These are phyloP conservation scores for Scrobipalpa costella DNA, from an alignment of 2,888 invertebrate genomes.

Conservation along the genomic window DNA sequence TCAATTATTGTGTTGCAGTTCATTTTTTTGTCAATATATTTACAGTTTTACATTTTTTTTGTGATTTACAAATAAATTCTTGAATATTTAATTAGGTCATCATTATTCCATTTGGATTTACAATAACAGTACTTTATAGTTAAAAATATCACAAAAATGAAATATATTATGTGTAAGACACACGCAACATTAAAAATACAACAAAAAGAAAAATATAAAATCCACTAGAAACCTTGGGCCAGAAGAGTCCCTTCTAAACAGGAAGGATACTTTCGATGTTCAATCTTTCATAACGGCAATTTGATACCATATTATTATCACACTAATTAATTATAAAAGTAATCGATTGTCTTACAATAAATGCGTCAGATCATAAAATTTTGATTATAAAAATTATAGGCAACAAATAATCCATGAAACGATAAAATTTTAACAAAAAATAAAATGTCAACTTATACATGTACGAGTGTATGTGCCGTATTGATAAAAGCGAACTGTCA, in stretches of 20 bases:
- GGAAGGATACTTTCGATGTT: constrained; percentile 83
- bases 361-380: constrained; percentile 82
- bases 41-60: constrained; percentile 82
- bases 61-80: constrained; percentile 82
- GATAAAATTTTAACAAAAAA: constrained; percentile 78
- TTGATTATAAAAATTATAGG: constrained; percentile 77
- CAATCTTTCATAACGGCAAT: constrained; percentile 78
- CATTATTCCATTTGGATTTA: constrained; percentile 80
- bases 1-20: constrained; percentile 80
- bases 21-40: constrained; percentile 80
- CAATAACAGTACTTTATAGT: constrained; percentile 82
- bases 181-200: constrained; percentile 82
- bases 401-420: constrained; percentile 79
- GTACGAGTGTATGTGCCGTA: constrained; percentile 78
- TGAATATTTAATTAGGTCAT: constrained; percentile 81
- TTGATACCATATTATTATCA: constrained; percentile 80
- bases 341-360: constrained; percentile 82
- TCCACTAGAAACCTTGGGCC: constrained; percentile 81
- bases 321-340: constrained; percentile 81
- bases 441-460: constrained; percentile 75
- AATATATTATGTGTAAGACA: constrained; percentile 82
- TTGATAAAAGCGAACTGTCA: constrained; percentile 78
- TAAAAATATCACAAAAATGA: constrained; percentile 83
- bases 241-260: constrained; percentile 79
- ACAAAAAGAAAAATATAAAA: constrained; percentile 80